phyloP scores from a whole-genome alignment of 2,888 invertebrate genomes.

The Lithosia quadra region DNA sequence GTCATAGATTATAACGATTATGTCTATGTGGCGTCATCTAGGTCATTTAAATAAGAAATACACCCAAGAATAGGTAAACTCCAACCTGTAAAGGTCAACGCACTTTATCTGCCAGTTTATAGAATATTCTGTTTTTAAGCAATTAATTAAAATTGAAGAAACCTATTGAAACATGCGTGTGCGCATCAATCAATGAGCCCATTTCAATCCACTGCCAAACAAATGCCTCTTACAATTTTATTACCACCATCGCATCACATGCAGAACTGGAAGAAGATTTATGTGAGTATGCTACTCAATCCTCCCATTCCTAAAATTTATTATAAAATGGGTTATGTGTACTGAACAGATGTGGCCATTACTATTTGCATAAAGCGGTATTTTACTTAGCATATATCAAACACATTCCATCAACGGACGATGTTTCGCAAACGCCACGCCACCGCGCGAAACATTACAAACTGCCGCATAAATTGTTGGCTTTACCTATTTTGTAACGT shows the following conservation, averaged over 20 bases:
- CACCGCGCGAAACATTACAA: slow-evolving; percentile 45
- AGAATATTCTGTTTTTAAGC: not conserved
- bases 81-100: not conserved
- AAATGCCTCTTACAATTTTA: not conserved
- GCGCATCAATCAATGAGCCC: not conserved
- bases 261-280: not conserved
- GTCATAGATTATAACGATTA: slow-evolving; percentile 1
- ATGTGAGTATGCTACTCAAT: too few species aligned
- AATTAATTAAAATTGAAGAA: not conserved
- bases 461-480: slow-evolving; percentile 47
- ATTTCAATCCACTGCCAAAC: not conserved
- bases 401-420: slow-evolving; percentile 45
- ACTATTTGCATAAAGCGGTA: slow-evolving; percentile 42
- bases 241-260: not conserved
- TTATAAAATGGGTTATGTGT: slow-evolving; percentile 7
- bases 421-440: slow-evolving; percentile 44
- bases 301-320: not conserved
- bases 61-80: not conserved
- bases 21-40: not conserved
- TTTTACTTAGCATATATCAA: slow-evolving; percentile 52
- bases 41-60: not conserved
- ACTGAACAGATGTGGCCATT: slow-evolving; percentile 28
- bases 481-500: slow-evolving; percentile 48
- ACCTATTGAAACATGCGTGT: not conserved
- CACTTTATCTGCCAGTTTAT: not conserved